Evolutionary conservation across 2,888 invertebrate genomes (phyloP).

Genomic region (Danaus chrysippus): DNA sequence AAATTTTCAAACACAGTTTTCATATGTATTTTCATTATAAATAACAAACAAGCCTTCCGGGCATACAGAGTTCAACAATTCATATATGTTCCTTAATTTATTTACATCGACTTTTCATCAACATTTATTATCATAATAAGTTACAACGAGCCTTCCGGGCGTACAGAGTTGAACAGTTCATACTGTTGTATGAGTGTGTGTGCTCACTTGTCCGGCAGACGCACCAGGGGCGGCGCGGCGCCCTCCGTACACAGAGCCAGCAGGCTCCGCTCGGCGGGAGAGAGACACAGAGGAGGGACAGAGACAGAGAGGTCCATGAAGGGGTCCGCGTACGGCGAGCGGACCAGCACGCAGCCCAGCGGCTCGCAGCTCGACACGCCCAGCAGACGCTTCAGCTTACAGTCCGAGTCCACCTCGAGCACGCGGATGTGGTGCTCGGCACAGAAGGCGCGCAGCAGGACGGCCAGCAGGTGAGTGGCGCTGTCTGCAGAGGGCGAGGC

Average conservation of each 20-base stretch:
- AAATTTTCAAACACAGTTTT: no score
- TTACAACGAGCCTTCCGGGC: not conserved
- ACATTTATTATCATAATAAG: not conserved
- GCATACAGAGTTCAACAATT: no score
- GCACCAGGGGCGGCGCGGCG: constrained; percentile 81
- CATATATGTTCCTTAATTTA: not conserved
- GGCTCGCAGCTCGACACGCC: constrained; percentile 63
- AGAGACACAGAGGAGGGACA: constrained; percentile 71
- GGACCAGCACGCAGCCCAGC: constrained; percentile 78
- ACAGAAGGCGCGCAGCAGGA: constrained; percentile 87
- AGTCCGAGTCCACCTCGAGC: constrained; percentile 77
- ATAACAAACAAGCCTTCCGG: no score
- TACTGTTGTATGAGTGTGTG: not conserved
- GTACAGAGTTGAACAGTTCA: not conserved
- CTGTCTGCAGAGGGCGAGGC: constrained; percentile 84
- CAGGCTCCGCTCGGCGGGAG: constrained; percentile 80
- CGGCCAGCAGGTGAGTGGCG: constrained; percentile 88
- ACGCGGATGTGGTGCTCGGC: constrained; percentile 87
- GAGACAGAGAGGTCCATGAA: constrained; percentile 66
- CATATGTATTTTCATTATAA: no score
- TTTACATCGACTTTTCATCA: not conserved
- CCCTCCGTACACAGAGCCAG: constrained; percentile 84
- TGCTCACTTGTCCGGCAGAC: constrained; percentile 81
- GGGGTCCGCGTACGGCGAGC: constrained; percentile 72
- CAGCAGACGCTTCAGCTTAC: constrained; percentile 70